These are phyloP conservation scores for Eretmocerus hayati DNA, from an alignment of 2,888 invertebrate species.

Conservation along the genomic window DNA sequence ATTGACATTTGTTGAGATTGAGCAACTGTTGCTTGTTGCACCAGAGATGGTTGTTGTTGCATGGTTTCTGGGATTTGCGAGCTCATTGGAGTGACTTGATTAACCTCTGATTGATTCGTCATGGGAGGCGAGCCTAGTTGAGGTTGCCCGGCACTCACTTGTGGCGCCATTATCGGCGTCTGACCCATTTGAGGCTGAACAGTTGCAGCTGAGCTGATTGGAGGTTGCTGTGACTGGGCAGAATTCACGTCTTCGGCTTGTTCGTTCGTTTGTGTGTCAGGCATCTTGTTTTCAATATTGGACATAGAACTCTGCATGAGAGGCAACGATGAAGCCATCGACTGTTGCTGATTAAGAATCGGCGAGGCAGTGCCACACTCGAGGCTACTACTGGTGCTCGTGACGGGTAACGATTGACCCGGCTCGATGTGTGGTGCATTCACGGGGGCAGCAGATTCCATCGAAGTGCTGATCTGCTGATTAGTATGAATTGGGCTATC, in stretches of 20 bases:
- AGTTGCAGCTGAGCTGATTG: conserved; percentile 26
- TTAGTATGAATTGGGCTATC: conserved; percentile 34
- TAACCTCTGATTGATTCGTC: conserved; percentile 17
- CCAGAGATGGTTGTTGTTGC: conserved; percentile 8
- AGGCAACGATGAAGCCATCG: conserved; percentile 13
- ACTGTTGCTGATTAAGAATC: conserved; percentile 28
- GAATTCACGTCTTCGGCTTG: conserved; percentile 32
- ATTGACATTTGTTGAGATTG: conserved; percentile 8
- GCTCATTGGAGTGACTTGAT: conserved; percentile 9
- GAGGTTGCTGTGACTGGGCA: conserved; percentile 27
- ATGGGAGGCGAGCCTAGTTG: conserved; percentile 22
- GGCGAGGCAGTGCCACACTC: conserved; percentile 32
- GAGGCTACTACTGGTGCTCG: conserved; percentile 41
- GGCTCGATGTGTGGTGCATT: conserved; percentile 33
- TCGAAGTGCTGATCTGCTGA: conserved; percentile 29
- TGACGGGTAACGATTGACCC: conserved; percentile 42
- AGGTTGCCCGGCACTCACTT: conserved; percentile 20
- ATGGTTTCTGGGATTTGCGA: conserved; percentile 17
- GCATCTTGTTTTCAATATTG: conserved; percentile 30
- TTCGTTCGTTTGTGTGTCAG: conserved; percentile 31
- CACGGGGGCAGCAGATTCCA: conserved; percentile 29
- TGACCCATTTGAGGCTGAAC: conserved; percentile 37
- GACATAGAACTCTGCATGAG: conserved; percentile 29
- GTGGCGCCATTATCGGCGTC: conserved; percentile 23
- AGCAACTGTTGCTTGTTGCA: background rate